These are phyloP conservation scores for Petroica traversi DNA, from an alignment of 2,113 vertebrate genomes.

Conservation along the genomic window DNA sequence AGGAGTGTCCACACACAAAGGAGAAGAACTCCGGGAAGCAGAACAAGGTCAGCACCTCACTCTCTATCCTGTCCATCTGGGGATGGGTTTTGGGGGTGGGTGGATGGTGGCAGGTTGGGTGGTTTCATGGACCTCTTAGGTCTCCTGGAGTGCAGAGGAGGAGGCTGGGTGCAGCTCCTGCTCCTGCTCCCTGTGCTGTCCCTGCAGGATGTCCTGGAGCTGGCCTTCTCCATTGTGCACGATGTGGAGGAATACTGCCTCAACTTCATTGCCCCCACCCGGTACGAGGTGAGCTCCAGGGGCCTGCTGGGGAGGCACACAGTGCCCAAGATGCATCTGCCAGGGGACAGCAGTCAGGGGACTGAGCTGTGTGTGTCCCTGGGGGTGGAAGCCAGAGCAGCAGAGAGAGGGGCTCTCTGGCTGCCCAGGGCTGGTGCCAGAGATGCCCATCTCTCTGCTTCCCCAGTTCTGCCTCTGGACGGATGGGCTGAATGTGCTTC, in stretches of 20 bases:
- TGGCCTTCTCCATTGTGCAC: conserved; percentile 91
- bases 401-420: neutral
- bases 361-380: neutral
- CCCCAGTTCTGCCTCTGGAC: conserved; percentile 94
- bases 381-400: neutral
- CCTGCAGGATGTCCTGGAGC: conserved; percentile 86
- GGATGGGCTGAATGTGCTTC: conserved; percentile 88
- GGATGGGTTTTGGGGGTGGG: neutral
- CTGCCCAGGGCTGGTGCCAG: neutral
- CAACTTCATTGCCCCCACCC: conserved; percentile 91
- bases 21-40: conserved; percentile 92
- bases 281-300: conserved; percentile 83
- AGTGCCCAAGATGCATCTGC: neutral
- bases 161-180: neutral
- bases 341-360: neutral
- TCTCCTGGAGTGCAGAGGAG: neutral
- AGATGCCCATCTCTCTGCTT: neutral
- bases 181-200: neutral
- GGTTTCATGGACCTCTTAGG: neutral
- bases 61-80: neutral
- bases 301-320: neutral
- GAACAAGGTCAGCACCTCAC: conserved; percentile 83
- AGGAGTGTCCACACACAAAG: conserved; percentile 93
- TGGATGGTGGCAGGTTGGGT: neutral
- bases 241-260: conserved; percentile 89